Evolutionary conservation across 2,113 vertebrate genomes (phyloP), one percentile per base, ranked within the genome.

Genomic region (Carassius carassius): DNA sequence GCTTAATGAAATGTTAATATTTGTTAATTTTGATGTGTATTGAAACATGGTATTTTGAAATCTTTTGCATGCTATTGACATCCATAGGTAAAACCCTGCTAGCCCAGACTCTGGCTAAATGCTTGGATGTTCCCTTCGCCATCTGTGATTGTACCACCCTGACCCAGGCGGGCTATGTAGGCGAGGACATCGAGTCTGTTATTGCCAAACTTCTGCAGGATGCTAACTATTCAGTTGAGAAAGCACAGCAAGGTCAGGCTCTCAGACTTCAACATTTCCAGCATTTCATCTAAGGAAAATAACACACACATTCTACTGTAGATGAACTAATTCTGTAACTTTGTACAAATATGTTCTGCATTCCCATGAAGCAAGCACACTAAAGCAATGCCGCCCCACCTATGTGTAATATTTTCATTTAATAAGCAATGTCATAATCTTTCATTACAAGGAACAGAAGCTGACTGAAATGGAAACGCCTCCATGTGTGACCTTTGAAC

Each of bases 121-220:
- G 98, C 91, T 92, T 99, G 19, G 98, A 99, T 92, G 98, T 99
- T n/a, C 97, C 98, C 37, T 99, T 99, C 90, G 97, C 98, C 35
- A 99, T 99, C 89, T 99, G 98, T 87, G 98, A 99, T 70, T 99
- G 98, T 87, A 99, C 98, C 16, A 99, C 98, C 81, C 91, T 99
- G 91, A 99, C 98, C 87, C 98, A 99, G 89, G 98, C 98, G 85
- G 98, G 98, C 54, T 99, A 99, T 2, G 97, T 99, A 74, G 98
- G 97, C 74, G 98, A 99, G 91, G 97, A 99, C 89, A 99, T 99
- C 9, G 98, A 99, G 89, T 99, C 97, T 21, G 98, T 99, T 56
- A 97, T 99, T 25, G 97, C 98, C 35, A 99, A 99, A 87, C 95
- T 99, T 78, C 95, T 99, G 86, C 98, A 99, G 81, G 97, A 99